Conservation (phyloP, 2,113 vertebrate genomes). For the Corydoras sp. region DNA sequence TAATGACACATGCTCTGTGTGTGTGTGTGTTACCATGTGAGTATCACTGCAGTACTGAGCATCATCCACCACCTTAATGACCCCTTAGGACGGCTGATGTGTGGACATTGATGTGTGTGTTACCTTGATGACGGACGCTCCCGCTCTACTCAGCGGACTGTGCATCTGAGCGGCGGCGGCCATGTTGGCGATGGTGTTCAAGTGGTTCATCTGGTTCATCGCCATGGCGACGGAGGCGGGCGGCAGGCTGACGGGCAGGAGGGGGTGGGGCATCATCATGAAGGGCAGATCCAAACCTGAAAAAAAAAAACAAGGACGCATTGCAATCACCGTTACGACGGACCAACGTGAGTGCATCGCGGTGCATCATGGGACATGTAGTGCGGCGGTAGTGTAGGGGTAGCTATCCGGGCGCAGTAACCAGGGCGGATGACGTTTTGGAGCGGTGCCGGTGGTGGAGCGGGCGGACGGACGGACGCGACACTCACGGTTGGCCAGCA, state of each 20-base stretch:
- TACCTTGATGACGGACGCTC: conserved; percentile 82
- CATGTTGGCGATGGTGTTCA: conserved; percentile 86
- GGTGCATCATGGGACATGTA: neutral
- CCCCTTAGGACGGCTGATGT: too few species aligned
- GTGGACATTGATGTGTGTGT: neutral
- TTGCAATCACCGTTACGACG: too few species aligned
- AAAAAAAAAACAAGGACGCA: too few species aligned
- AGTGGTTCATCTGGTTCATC: conserved; percentile 94
- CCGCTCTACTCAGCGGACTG: conserved; percentile 78
- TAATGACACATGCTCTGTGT: too few species aligned
- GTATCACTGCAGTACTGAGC: too few species aligned
- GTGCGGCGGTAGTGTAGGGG: too few species aligned
- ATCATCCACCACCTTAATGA: too few species aligned
- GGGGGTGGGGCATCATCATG: conserved; percentile 91
- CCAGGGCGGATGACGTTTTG: too few species aligned
- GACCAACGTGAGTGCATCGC: too few species aligned
- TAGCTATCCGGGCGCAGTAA: too few species aligned
- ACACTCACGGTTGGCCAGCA: conserved; percentile 81
- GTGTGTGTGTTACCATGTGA: too few species aligned
- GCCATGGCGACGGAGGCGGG: conserved; percentile 88
- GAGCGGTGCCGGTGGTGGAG: too few species aligned
- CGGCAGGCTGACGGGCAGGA: conserved; percentile 87
- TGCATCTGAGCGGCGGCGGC: conserved; percentile 78
- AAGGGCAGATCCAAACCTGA: conserved; percentile 83
- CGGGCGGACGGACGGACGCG: conserved; percentile 2